Conservation (phyloP, 1,140 invertebrate species). For the Bemisia tabaci region DNA sequence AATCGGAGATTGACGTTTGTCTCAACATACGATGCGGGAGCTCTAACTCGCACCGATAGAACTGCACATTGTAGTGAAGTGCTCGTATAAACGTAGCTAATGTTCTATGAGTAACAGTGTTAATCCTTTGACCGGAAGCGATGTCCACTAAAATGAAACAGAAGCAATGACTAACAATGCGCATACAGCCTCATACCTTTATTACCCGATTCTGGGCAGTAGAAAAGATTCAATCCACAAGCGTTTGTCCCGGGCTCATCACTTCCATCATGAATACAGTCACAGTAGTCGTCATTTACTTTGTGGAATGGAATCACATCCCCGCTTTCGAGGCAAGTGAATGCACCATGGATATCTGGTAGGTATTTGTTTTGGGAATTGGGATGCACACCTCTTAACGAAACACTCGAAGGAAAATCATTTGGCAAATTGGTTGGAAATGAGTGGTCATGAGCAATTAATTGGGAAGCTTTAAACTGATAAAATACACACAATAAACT, state of each 20-base stretch:
- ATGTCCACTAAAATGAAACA: no score
- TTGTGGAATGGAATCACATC: slow-evolving; percentile 28
- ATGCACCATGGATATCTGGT: background rate
- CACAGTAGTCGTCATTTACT: slow-evolving; percentile 91
- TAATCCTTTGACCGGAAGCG: no score
- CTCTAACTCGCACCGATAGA: no score
- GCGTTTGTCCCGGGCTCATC: slow-evolving; percentile 87
- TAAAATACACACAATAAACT: background rate
- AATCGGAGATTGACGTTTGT: no score
- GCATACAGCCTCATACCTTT: background rate
- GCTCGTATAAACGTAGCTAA: no score
- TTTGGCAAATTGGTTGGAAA: background rate
- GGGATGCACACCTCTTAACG: background rate
- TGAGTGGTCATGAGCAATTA: background rate
- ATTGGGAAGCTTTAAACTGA: background rate
- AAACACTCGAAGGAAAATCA: background rate
- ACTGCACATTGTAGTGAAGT: no score
- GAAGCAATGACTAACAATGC: no score
- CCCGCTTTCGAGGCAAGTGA: background rate
- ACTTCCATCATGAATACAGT: slow-evolving; percentile 65
- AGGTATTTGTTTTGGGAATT: background rate
- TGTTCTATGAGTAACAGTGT: no score
- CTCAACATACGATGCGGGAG: no score
- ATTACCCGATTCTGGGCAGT: slow-evolving; percentile 37
- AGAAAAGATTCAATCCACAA: slow-evolving; percentile 66